These are phyloP conservation scores for Cartodere bifasciata DNA, from an alignment of 2,888 invertebrate species.

Conservation along the genomic window DNA sequence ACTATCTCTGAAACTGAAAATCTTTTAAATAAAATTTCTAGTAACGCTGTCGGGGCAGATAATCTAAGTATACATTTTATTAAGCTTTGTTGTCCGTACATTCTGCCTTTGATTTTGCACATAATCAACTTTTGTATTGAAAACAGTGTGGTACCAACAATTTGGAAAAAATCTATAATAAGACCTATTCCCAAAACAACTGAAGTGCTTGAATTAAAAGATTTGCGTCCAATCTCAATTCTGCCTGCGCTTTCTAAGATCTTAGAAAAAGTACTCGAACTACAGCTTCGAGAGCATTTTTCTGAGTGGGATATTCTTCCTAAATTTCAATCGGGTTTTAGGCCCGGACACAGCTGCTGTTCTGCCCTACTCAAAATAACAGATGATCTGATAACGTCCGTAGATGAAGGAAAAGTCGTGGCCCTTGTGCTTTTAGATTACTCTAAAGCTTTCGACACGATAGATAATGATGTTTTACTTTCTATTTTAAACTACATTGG, in stretches of 20 bases:
- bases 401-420: too few relatives aligned
- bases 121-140: not conserved
- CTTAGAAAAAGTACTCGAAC: conserved; percentile 1
- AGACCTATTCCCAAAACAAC: not conserved
- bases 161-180: conserved; percentile 1
- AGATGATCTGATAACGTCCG: too few relatives aligned
- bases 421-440: too few relatives aligned
- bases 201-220: not conserved
- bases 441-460: too few relatives aligned
- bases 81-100: not conserved
- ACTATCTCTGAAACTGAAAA: too few relatives aligned
- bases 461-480: too few relatives aligned
- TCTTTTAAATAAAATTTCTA: too few relatives aligned
- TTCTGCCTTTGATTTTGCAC: conserved; percentile 1
- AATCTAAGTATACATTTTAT: not conserved
- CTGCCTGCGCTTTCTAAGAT: conserved; percentile 2
- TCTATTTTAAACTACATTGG: too few relatives aligned
- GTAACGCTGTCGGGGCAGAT: not conserved
- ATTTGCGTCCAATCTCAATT: not conserved
- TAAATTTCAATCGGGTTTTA: too few relatives aligned
- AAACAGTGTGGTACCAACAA: not conserved
- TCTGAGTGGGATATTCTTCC: not conserved
- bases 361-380: too few relatives aligned
- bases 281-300: not conserved
- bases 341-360: too few relatives aligned